Base-by-base conservation (phyloP, 2,888 invertebrate genomes). In the Ormyrus thymus region DNA sequence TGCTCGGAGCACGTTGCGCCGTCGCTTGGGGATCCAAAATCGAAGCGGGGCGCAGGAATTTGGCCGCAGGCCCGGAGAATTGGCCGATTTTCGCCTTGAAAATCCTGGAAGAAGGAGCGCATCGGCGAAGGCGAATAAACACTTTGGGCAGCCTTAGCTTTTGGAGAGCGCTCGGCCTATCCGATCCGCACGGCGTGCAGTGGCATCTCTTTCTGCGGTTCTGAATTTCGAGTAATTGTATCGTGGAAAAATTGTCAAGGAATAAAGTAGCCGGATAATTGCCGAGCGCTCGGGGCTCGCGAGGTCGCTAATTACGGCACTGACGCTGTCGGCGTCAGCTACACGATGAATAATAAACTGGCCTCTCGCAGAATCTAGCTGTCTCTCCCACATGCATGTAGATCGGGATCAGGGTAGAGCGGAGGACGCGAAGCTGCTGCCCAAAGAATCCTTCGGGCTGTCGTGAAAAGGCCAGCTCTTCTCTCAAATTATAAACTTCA, bases 1-100 rank as follows among this genome's bases (percentile, higher is more conserved):
- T 82, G 80, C 82, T 80, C 82, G 11, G 53, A 71, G 76, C 76
- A 77, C 76, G 76, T 71, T 76, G 71, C 69, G 45, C 45, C 10
- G 46, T 29, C 46, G 15, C 15, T 6, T 29, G 5, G 29, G 29
- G 74, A 65, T 13, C 64, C 55, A 29, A 64, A 73, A 29, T 64
- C 73, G 55, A 64, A 73, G 66, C n/a, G 45, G 50, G 53, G 13
- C 45, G 10, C 66, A 59, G 50, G 15, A 48, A 59, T 56, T 45
- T 13, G 72, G 46, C 46, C 7, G 48, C 48, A 58, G 11, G 6
- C 8, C 51, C 9, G 46, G 3, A 9, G 59, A 29, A 13, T 50
- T n/a, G 56, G 43, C 46, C 7, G 56, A 56, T 45, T 68, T 68
- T 56, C 13, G 29, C 43, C 48, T 45, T 45, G 7, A 10, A 15